These are phyloP conservation scores for Lindbergichthys nudifrons DNA, from an alignment of 2,797 vertebrate genomes.

Conservation along the genomic window DNA sequence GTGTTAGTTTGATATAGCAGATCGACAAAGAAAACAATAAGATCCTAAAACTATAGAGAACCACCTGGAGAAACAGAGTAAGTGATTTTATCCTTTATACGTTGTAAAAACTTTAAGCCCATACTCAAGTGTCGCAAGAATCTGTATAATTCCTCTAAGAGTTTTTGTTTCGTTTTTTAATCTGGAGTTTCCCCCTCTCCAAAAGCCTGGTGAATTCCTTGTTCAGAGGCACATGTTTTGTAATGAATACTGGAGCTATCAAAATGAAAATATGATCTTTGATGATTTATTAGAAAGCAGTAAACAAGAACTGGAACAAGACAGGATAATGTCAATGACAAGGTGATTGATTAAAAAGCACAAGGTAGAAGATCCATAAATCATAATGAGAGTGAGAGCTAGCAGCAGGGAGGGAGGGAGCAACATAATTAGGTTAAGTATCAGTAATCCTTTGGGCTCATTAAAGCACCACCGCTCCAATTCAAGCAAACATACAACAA, in stretches of 20 bases:
- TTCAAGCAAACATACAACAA: conserved; percentile 69
- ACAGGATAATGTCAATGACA: conserved; percentile 42
- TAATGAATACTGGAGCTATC: conserved; percentile 29
- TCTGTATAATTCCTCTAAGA: conserved; percentile 33
- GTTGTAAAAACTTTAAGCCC: not conserved
- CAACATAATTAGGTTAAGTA: conserved; percentile 88
- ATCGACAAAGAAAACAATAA: not conserved
- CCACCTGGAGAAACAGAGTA: not conserved
- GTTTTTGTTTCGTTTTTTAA: not conserved
- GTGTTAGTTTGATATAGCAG: not conserved
- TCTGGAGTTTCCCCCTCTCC: conserved; percentile 32
- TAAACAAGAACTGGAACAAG: conserved; percentile 26
- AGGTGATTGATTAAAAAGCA: conserved; percentile 70
- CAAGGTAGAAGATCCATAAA: conserved; percentile 61
- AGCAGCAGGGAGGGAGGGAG: conserved; percentile 61
- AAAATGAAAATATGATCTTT: conserved; percentile 16
- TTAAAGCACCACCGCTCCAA: conserved; percentile 75
- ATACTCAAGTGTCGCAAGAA: conserved; percentile 13
- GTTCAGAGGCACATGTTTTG: conserved; percentile 18
- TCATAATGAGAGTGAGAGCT: conserved; percentile 72
- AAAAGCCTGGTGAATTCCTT: conserved; percentile 30
- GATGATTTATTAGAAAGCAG: conserved; percentile 24
- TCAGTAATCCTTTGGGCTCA: conserved; percentile 82
- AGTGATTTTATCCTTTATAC: conserved; percentile 3
- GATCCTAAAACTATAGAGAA: not conserved